phyloP scores from a whole-genome alignment of 2,888 invertebrate genomes.

The Chrysolina haemoptera region DNA sequence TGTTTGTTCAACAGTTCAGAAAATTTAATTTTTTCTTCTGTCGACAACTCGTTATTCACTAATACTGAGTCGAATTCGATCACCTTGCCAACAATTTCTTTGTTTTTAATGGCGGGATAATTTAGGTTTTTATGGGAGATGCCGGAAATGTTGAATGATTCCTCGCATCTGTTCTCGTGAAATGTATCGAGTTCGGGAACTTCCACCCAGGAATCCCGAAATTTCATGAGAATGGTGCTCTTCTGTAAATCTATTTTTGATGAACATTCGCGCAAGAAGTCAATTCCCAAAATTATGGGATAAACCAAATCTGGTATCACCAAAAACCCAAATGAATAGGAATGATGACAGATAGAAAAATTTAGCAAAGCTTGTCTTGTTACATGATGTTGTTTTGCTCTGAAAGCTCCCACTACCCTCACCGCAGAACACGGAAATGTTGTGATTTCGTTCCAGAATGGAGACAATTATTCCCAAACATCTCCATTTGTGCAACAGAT shows the following conservation, averaged over 20 bases:
- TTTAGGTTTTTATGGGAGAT: background rate
- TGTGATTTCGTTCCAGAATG: background rate
- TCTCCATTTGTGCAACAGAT: background rate
- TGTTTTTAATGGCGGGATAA: background rate
- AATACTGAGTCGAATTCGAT: background rate
- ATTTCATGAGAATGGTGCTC: background rate
- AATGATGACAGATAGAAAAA: background rate
- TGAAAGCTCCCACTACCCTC: background rate
- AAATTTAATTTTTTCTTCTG: background rate
- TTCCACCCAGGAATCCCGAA: background rate
- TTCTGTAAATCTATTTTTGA: background rate
- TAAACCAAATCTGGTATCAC: constrained; percentile 8
- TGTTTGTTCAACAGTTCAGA: background rate
- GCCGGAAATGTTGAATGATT: background rate
- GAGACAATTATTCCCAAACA: constrained; percentile 6
- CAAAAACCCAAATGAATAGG: background rate
- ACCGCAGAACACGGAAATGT: background rate
- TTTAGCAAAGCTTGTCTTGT: background rate
- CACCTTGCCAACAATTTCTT: background rate
- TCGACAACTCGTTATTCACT: background rate
- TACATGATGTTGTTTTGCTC: constrained; percentile 4
- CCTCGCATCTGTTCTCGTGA: background rate
- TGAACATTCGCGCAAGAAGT: background rate
- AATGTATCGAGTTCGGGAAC: background rate
- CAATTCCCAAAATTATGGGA: background rate